These are phyloP conservation scores for Eunapius fragilis DNA, from an alignment of 37 sponge, comb jelly and placozoan genomes.

Conservation along the genomic window DNA sequence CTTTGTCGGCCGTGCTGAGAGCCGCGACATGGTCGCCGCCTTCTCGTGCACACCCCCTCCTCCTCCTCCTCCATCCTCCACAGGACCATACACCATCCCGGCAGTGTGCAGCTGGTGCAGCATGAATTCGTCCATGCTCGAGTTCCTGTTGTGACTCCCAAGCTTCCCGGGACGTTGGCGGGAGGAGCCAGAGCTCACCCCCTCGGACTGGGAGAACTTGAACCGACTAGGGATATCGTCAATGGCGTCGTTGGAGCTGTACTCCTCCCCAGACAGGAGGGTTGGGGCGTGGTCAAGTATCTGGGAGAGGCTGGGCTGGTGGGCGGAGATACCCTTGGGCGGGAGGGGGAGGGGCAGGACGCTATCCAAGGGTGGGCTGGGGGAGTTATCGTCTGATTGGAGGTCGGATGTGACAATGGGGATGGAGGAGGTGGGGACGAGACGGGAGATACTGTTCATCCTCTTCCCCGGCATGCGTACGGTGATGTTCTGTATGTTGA, in stretches of 20 bases:
- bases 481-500: slow-evolving; percentile 72
- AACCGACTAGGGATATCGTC: slow-evolving; percentile 4
- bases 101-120: slow-evolving; percentile 46
- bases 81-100: neutral
- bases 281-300: neutral
- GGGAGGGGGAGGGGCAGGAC: slow-evolving; percentile 34
- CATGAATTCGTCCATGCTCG: slow-evolving; percentile 58
- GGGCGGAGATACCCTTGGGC: neutral
- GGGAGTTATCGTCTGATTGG: slow-evolving; percentile 3
- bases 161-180: neutral
- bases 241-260: slow-evolving; percentile 16
- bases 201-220: neutral
- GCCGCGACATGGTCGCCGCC: slow-evolving; percentile 31
- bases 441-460: neutral
- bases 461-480: slow-evolving; percentile 75
- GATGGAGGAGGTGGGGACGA: slow-evolving; percentile 2
- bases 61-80: neutral
- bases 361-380: slow-evolving; percentile 10
- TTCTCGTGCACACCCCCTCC: neutral
- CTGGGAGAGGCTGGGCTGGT: neutral
- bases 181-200: neutral
- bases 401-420: neutral
- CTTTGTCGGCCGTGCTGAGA: slow-evolving; percentile 17
- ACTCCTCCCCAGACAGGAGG: slow-evolving; percentile 19
- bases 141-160: slow-evolving; percentile 49